A percentile compares a stretch with the other conserved stretches of the same genome.
Evolutionary conservation across 2,113 vertebrate species (phyloP).

Genomic region (Mobula hypostoma): DNA sequence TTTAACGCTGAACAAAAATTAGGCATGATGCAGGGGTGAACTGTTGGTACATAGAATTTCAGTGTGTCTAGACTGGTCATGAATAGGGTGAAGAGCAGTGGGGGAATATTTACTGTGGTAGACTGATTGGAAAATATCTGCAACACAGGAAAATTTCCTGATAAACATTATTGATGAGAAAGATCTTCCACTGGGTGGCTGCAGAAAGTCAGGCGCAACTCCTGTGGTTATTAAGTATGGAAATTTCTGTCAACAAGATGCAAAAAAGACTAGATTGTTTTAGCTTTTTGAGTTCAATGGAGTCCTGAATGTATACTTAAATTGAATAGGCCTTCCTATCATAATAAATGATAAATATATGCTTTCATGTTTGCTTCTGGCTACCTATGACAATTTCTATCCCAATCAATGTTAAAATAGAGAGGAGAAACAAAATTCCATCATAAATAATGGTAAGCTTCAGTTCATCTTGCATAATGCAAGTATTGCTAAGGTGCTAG

Average conservation of each 20-base stretch:
- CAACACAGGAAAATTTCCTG: not conserved
- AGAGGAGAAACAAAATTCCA: not conserved
- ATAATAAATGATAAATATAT: not conserved
- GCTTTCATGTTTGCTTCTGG: not conserved
- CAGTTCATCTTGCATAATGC: not conserved
- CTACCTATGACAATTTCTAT: not conserved
- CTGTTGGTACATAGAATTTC: not conserved
- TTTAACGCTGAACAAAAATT: not conserved
- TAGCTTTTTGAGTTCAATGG: not conserved
- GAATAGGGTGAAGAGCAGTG: not conserved
- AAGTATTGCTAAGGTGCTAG: not conserved
- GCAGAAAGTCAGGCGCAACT: not conserved
- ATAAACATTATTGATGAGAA: not conserved
- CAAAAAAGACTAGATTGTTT: not conserved
- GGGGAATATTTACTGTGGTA: not conserved
- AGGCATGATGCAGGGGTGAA: not conserved
- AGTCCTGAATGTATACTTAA: not conserved
- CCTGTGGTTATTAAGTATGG: not conserved
- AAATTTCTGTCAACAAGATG: not conserved
- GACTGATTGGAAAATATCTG: not conserved
- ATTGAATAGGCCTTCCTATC: not conserved
- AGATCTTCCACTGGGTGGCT: not conserved
- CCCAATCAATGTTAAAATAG: not conserved
- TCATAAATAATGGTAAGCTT: not conserved
- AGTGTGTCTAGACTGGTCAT: not conserved